Conservation (phyloP, 2,797 vertebrate genomes). For the Tapirus indicus region DNA sequence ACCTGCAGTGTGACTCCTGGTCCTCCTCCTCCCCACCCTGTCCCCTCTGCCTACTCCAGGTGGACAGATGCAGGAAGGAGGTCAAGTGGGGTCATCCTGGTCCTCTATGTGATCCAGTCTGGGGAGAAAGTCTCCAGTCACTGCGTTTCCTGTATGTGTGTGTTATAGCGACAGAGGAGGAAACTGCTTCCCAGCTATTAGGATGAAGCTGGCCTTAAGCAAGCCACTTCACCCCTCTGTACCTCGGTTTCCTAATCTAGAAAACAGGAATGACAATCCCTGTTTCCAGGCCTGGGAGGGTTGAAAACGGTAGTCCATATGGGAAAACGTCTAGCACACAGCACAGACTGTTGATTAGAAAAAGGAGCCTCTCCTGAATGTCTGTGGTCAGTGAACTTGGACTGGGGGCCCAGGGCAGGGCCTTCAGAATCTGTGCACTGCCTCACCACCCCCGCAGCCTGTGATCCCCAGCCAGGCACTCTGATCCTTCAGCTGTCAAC, state of each 20-base stretch:
- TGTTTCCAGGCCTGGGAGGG: neutral
- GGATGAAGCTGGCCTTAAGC: neutral
- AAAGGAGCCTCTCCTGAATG: conserved; percentile 65
- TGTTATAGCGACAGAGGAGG: neutral
- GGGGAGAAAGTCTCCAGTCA: neutral
- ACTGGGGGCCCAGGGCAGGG: neutral
- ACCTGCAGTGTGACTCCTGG: neutral
- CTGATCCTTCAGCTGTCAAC: conserved; percentile 72
- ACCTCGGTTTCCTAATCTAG: conserved; percentile 23
- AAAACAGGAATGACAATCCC: neutral
- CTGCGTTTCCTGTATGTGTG: neutral
- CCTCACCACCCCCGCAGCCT: conserved; percentile 47
- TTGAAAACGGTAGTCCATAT: accelerated
- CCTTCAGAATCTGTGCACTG: neutral
- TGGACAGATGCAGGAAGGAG: neutral
- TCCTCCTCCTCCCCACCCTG: neutral
- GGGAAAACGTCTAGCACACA: neutral
- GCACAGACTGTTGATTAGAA: neutral
- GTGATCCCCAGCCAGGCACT: conserved; percentile 71
- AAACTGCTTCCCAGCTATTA: neutral
- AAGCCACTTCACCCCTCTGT: neutral
- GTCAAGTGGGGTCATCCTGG: neutral
- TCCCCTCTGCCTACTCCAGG: neutral
- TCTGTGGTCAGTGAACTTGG: neutral
- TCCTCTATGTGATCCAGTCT: neutral